Evolutionary conservation across 2,113 vertebrate genomes (phyloP).

Genomic region (Rhinichthys klamathensis): DNA sequence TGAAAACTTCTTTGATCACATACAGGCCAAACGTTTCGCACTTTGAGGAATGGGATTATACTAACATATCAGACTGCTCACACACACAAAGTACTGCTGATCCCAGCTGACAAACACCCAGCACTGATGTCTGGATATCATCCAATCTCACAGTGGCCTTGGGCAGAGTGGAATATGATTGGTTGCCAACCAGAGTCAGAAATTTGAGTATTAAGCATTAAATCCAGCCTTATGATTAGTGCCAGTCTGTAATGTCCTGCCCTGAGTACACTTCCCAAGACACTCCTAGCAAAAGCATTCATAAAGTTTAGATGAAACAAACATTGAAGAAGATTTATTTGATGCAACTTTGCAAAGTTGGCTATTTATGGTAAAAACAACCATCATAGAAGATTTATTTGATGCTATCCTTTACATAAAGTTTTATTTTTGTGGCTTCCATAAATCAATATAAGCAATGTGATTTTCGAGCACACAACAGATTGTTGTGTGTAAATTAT

Average conservation of each 20-base stretch:
- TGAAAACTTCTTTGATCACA: not conserved
- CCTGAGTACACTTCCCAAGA: not conserved
- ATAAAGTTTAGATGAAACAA: not conserved
- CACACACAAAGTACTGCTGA: conserved; percentile 4
- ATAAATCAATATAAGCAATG: conserved; percentile 34
- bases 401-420: conserved; percentile 12
- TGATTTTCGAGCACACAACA: conserved; percentile 5
- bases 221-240: conserved; percentile 31
- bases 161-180: conserved; percentile 18
- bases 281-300: not conserved
- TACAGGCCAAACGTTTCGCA: not conserved
- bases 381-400: not conserved
- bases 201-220: conserved; percentile 22
- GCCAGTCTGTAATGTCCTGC: conserved; percentile 21
- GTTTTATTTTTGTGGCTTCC: not conserved
- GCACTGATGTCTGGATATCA: conserved; percentile 34
- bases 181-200: conserved; percentile 10
- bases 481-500: conserved; percentile 12
- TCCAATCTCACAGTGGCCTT: conserved; percentile 42
- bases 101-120: not conserved
- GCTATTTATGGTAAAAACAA: not conserved
- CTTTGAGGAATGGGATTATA: not conserved
- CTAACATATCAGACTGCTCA: not conserved
- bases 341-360: not conserved
- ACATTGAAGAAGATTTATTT: conserved; percentile 16